Evolutionary conservation across 2,113 vertebrate genomes (phyloP).

Genomic region (Dromiciops gliroides): DNA sequence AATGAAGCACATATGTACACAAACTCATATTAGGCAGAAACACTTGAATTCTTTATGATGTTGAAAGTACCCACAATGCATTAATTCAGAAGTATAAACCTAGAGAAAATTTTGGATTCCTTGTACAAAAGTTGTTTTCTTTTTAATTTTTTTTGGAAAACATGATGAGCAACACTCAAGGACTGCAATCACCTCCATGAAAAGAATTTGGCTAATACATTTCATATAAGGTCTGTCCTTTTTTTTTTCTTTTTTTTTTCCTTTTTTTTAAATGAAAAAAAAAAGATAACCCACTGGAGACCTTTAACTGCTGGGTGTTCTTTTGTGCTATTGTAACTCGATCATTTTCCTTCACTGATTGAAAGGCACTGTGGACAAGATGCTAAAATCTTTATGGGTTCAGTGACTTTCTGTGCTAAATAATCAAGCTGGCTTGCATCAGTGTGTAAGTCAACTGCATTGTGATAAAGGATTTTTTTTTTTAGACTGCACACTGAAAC

Average conservation of each 20-base stretch:
- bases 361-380: not conserved
- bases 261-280: not conserved
- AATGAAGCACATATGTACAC: too few relatives aligned
- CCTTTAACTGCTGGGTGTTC: constrained; percentile 45
- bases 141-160: constrained; percentile 55
- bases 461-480: constrained; percentile 55
- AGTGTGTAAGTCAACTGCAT: not conserved
- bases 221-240: not conserved
- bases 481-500: constrained; percentile 42
- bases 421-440: constrained; percentile 33
- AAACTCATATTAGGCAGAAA: not conserved
- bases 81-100: not conserved
- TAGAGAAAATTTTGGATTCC: not conserved
- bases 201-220: constrained; percentile 34
- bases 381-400: constrained; percentile 43
- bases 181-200: constrained; percentile 4
- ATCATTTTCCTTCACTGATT: constrained; percentile 42
- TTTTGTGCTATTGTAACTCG: not conserved
- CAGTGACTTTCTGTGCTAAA: constrained; percentile 29
- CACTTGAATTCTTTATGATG: not conserved
- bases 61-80: not conserved
- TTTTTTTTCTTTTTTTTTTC: not conserved
- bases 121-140: not conserved
- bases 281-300: constrained; percentile 46
- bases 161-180: constrained; percentile 36